These are phyloP conservation scores for Turritopsis rubra DNA, from an alignment of 30 jellyfish, hydroid and myxozoan species.

Conservation along the genomic window DNA sequence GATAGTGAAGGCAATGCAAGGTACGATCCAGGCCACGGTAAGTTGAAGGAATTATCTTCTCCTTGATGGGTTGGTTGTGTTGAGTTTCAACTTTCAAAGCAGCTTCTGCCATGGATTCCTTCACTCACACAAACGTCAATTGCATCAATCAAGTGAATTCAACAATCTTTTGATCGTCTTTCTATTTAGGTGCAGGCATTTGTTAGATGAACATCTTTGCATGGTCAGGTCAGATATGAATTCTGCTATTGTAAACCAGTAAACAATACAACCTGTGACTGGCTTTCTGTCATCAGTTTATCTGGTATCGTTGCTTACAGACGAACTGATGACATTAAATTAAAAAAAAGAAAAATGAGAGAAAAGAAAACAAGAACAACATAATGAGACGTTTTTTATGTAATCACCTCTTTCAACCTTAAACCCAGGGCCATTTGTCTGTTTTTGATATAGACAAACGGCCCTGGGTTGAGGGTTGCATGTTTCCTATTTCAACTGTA, in stretches of 20 bases:
- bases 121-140: background rate
- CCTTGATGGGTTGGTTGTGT: too few relatives aligned
- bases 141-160: background rate
- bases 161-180: too few relatives aligned
- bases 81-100: too few relatives aligned
- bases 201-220: background rate
- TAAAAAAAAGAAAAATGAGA: too few relatives aligned
- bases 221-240: background rate
- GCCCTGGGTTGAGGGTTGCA: too few relatives aligned
- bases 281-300: background rate
- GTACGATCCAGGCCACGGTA: background rate
- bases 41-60: background rate
- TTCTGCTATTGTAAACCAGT: background rate
- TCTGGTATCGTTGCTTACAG: background rate
- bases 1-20: background rate
- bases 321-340: background rate
- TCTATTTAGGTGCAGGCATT: too few relatives aligned
- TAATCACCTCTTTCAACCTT: too few relatives aligned
- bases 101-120: too few relatives aligned
- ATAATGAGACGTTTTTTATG: background rate
- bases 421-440: too few relatives aligned
- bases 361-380: background rate
- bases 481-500: too few relatives aligned
- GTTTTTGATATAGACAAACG: too few relatives aligned
- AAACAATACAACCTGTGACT: background rate